A percentile compares a stretch with the other conserved stretches of the same genome.
phyloP scores from a whole-genome alignment of 2,113 vertebrate genomes.

The Anguilla rostrata region DNA sequence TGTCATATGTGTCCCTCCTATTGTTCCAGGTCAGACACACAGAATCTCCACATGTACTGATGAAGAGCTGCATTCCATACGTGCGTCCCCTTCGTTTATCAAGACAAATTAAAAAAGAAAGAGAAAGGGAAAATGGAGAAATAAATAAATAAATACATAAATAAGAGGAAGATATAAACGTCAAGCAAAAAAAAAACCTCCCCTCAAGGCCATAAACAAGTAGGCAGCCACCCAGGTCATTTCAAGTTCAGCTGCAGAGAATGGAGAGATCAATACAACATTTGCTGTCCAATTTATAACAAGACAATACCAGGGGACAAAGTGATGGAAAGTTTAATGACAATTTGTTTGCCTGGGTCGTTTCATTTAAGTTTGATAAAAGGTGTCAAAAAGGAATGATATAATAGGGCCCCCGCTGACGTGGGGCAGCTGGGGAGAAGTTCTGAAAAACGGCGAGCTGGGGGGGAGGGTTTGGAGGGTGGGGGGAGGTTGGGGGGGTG shows the following conservation, averaged over 20 bases:
- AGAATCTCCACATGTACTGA: conserved; percentile 81
- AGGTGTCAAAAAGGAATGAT: conserved; percentile 84
- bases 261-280: conserved; percentile 86
- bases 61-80: conserved; percentile 81
- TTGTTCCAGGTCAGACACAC: conserved; percentile 64
- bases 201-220: conserved; percentile 81
- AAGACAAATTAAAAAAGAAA: conserved; percentile 52
- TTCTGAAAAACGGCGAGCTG: conserved; percentile 17
- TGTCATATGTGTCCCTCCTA: background rate
- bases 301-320: conserved; percentile 84
- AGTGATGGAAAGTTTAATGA: conserved; percentile 91
- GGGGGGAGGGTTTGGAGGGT: background rate
- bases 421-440: conserved; percentile 8
- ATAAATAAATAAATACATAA: conserved; percentile 29
- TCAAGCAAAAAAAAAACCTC: conserved; percentile 64
- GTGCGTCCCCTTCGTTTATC: conserved; percentile 80
- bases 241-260: conserved; percentile 86
- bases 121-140: background rate
- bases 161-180: conserved; percentile 73
- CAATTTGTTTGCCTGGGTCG: conserved; percentile 85
- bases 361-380: conserved; percentile 90
- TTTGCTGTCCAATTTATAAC: conserved; percentile 97
- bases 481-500: background rate
- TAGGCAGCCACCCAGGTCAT: conserved; percentile 74
- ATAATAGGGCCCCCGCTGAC: conserved; percentile 55